phyloP scores from a whole-genome alignment of 2,888 invertebrate genomes.

The Drepanosiphum platanoidis region DNA sequence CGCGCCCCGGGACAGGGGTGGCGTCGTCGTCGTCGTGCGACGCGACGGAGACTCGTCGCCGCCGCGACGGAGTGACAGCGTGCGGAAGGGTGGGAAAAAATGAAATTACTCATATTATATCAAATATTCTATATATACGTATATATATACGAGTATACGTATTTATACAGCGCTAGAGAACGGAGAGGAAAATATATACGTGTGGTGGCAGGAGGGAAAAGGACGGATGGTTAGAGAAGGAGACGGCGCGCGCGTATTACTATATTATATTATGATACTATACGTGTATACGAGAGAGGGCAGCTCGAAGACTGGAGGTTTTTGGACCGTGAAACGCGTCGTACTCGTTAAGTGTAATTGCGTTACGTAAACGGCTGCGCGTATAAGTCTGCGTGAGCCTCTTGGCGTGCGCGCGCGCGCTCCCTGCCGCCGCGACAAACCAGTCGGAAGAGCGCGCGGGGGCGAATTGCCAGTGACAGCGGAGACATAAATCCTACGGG shows the following conservation, averaged over 20 bases:
- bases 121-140: not conserved
- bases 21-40: not conserved
- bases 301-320: slow-evolving; percentile 18
- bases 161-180: no score
- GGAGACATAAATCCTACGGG: slow-evolving; percentile 59
- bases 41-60: not conserved
- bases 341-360: slow-evolving; percentile 61
- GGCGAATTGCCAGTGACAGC: slow-evolving; percentile 57
- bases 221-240: not conserved
- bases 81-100: not conserved
- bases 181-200: not conserved
- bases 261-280: no score
- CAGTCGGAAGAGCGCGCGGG: slow-evolving; percentile 11
- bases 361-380: slow-evolving; percentile 58
- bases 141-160: not conserved
- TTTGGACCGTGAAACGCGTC: slow-evolving; percentile 59
- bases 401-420: not conserved
- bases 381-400: slow-evolving; percentile 20
- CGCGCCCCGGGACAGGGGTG: not conserved
- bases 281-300: slow-evolving; percentile 3
- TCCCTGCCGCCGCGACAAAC: slow-evolving; percentile 4
- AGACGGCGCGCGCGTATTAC: not conserved
- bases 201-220: not conserved
- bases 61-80: not conserved
- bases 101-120: slow-evolving; percentile 47